Base-by-base conservation (phyloP, 2,113 vertebrate genomes). In the Heterotilapia buettikoferi region DNA sequence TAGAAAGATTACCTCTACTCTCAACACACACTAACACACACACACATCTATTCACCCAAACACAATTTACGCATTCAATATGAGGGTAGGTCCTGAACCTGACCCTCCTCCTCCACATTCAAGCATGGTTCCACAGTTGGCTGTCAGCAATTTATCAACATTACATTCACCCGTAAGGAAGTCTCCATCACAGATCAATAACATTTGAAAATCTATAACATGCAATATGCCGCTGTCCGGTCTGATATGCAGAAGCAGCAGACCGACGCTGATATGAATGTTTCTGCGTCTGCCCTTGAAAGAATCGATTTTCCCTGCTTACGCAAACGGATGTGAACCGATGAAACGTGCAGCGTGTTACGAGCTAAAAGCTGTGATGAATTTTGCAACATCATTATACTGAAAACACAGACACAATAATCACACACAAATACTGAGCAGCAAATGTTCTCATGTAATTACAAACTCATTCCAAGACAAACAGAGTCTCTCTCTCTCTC, bases 141-240 rank as follows among this genome's bases (percentile, higher is more conserved):
- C 73, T 68, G 92, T 53, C 86, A 88, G 50, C 50, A 80, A n/a
- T 52, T 40, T 85, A 86, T 91, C 89, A 83, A 88, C 86, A 86
- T 63, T 2, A 50, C 79, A 88, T 82, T 71, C 88, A 78, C 83
- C 45, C 26, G 6, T 54, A 13, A 19, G 19, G 68, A 78, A 78
- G 84, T 45, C 87, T 88, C 68, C 76, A 82, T 90, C 68, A 71
- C 24, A 82, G 86, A 93, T 95, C 93, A 86, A 92, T 94, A 91
- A 36, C 9, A 33, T 93, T 92, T 93, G 83, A 90, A 90, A 92
- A 87, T 88, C 90, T 53, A 83, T 90, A 86, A 88, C 82, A n/a
- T 80, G 59, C 68, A 90, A 84, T 78, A 78, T 50, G 54, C 80
- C 16, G 14, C n/a, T 36, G 26, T 21, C 29, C 29, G 84, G 80